Conservation (phyloP, 2,797 vertebrate genomes). For the Anas capensis region DNA sequence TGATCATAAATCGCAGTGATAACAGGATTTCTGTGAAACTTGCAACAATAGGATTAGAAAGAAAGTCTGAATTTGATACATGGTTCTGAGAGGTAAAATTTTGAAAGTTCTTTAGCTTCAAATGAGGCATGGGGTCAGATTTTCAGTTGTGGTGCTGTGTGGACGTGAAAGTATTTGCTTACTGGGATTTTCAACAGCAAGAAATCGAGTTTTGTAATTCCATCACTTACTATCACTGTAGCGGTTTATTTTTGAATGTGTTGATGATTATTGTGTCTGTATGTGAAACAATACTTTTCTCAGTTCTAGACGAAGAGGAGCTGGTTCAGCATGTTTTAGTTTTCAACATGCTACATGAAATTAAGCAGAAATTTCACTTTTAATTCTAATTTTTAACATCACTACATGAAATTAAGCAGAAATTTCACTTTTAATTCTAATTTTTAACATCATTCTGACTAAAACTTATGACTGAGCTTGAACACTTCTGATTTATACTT, state of each 20-base stretch:
- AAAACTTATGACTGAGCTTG: neutral
- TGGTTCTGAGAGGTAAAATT: neutral
- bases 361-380: neutral
- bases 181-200: neutral
- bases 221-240: rapidly evolving
- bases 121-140: neutral
- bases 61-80: neutral
- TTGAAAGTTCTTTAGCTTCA: neutral
- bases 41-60: neutral
- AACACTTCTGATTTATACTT: neutral
- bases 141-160: neutral
- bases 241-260: neutral
- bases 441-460: neutral
- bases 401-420: neutral
- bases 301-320: neutral
- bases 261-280: neutral
- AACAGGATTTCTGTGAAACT: neutral
- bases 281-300: neutral
- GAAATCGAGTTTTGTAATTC: neutral
- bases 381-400: neutral
- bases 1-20: neutral
- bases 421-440: neutral
- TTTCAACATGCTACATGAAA: neutral
- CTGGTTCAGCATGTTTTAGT: neutral
- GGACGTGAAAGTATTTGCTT: neutral